Base-by-base conservation (phyloP, 2,113 vertebrate species). In the Cololabis saira region DNA sequence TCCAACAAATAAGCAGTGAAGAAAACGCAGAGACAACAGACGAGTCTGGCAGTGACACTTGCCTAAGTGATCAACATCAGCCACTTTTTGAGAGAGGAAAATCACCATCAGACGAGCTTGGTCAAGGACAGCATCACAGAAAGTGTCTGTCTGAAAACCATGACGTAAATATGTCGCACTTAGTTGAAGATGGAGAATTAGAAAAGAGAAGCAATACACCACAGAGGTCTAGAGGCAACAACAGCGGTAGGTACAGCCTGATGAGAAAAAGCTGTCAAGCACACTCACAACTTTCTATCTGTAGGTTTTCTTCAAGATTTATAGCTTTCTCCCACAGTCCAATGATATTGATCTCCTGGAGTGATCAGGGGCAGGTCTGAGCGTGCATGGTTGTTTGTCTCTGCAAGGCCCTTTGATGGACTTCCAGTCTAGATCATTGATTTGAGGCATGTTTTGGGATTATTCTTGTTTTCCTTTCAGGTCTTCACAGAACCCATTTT, bases 171-270 rank as follows among this genome's bases (percentile, higher is more conserved):
- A 53, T 33, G 18, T 47, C 43, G 24, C 37, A 27, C 22, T 11
- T 7, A 17, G 19, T 27, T 5, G 37, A 82, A 16, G 53, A 57
- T 30, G 14, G 7, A 14, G 60, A 12, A 52, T 52, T 58, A 50
- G 54, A 27, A 67, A 57, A 10, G 49, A 57, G 47, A 60, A 16
- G 12, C 65, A 67, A 14, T 47, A n/a, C 58, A 12, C 48, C 50
- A 33, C 50, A 73, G 61, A 62, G 1, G 17, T 43, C 9, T 11
- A 21, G 1, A 30, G 69, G 41, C 11, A 17, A 69, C 40, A 15
- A 30, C 43, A 74, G 50, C 22, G 73, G 72, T 84, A 50, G 67
- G 80, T 76, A 47, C n/a, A n/a, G 42, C 17, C 41, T 51, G 16
- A 27, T n/a, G 12, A 14, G 16, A 41, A 59, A 27, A 9, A 57